A percentile compares a stretch with the other conserved stretches of the same genome.
Conservation (phyloP, 64 coral and sea anemone species). For the Porites australiensis region DNA sequence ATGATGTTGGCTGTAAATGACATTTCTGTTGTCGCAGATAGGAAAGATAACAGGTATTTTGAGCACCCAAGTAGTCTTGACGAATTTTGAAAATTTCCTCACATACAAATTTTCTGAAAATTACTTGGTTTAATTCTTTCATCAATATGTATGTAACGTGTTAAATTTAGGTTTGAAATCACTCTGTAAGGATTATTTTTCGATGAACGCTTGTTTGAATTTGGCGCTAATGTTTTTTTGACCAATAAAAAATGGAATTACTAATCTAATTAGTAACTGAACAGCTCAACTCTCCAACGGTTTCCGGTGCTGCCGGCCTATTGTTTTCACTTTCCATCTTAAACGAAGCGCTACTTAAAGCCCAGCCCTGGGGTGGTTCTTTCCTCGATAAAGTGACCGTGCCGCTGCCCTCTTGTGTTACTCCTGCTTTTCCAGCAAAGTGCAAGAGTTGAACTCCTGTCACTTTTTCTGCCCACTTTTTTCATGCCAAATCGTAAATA, state of each 20-base stretch:
- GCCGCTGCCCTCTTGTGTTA: too few relatives aligned
- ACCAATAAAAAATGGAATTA: neutral
- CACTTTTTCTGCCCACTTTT: slow-evolving; percentile 13
- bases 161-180: neutral
- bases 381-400: too few relatives aligned
- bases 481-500: slow-evolving; percentile 5
- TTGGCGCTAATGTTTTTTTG: slow-evolving; percentile 6
- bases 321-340: slow-evolving; percentile 13
- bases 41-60: neutral
- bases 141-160: neutral
- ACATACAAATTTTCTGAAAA: neutral
- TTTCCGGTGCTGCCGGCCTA: neutral
- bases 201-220: neutral
- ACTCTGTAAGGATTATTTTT: neutral
- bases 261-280: neutral
- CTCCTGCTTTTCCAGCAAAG: too few relatives aligned
- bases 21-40: neutral
- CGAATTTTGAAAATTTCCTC: neutral
- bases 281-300: neutral
- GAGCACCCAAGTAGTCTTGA: neutral
- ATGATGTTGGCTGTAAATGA: neutral
- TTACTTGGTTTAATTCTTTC: neutral
- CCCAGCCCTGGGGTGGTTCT: too few relatives aligned
- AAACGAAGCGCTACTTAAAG: neutral
- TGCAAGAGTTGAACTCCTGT: neutral